Evolutionary conservation across 2,797 vertebrate species (phyloP), one percentile per base, ranked within the genome.

Genomic region (Melanotaenia boesemani): DNA sequence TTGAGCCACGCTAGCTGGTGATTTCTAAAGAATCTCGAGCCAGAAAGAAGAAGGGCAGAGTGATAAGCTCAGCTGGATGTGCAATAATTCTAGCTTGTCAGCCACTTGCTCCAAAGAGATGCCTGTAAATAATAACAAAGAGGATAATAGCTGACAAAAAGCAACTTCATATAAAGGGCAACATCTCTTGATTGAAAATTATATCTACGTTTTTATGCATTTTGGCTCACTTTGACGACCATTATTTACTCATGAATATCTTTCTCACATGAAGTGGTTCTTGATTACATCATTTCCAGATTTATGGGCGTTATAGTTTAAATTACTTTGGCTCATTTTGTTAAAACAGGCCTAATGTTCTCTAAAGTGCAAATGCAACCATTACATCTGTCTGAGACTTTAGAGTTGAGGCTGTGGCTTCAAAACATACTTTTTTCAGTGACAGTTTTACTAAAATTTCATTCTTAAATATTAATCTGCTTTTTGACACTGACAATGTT

Each of bases 21-120:
- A 90, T 92, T 91, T 91, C 76, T 84, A 78, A 89, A 83, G 89
- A 80, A 86, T 80, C 74, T 67, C 72, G 74, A 81, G 63, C 74
- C 60, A 64, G 64, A 72, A 52, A 70, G 78, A 77, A 76, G 58
- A 66, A 76, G 55, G 79, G 67, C 34, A 72, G 75, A 62, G 70
- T 13, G 68, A 85, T 83, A 78, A 82, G 74, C 83, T 71, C 70
- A 62, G 80, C 72, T 79, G 80, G 79, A 82, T 60, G 9, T 61
- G 67, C 67, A 77, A 63, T 73, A 59, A 80, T 75, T 80, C 67
- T 69, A 70, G 71, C 64, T 69, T 74, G 59, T 77, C 74, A 82
- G 80, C 67, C 62, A 58, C 67, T 84, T 15, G 48, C 57, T 67
- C 62, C 39, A 60, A 58, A 85, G 64, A 79, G 61, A 72, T 55